Base-by-base conservation (phyloP, 2,797 vertebrate species). In the Mycteria americana region DNA sequence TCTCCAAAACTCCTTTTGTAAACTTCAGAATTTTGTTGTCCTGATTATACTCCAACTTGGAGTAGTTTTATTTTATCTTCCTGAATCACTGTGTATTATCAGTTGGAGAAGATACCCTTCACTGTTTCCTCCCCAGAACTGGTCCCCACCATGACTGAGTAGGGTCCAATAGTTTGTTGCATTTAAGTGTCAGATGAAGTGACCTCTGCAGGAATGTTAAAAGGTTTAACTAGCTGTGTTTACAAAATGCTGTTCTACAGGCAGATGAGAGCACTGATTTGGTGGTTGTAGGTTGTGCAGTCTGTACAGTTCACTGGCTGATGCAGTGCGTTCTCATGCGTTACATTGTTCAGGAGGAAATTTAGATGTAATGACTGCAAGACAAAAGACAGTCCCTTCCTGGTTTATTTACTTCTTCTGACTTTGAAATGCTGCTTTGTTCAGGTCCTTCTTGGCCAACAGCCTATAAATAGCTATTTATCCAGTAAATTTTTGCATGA, bases 381-480 rank as follows among this genome's bases (percentile, higher is more conserved):
- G 73, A 95, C 75, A 96, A 97, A 97, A 73, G 89, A 51, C 35
- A 25, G 41, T 33, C 78, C 46, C 51, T 92, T 89, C 70, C 65
- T 3, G 0, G 48, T 85, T 87, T 82, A 62, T 91, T 81, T 88
- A 73, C 33, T 78, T 69, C 88, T 89, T 15, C 35, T 27, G 50
- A 37, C 88, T 96, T 92, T 93, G 94, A 92, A 96, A 80, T 15
- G 25, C 43, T 92, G 76, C 76, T 96, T 95, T 95, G 91, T 91
- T 94, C 85, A 51, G 50, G 39, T 86, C 79, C 43, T 81, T 75
- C 81, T 93, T 96, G 94, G 94, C 93, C 50, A 88, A 43, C 57
- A 75, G 81, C 82, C 65, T 72, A 39, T 85, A 88, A 85, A 83
- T 89, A 84, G 50, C 51, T 64, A 78, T 89, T 91, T 92, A 73